phyloP scores from a whole-genome alignment of 2,113 vertebrate species.

The Mus spicilegus region DNA sequence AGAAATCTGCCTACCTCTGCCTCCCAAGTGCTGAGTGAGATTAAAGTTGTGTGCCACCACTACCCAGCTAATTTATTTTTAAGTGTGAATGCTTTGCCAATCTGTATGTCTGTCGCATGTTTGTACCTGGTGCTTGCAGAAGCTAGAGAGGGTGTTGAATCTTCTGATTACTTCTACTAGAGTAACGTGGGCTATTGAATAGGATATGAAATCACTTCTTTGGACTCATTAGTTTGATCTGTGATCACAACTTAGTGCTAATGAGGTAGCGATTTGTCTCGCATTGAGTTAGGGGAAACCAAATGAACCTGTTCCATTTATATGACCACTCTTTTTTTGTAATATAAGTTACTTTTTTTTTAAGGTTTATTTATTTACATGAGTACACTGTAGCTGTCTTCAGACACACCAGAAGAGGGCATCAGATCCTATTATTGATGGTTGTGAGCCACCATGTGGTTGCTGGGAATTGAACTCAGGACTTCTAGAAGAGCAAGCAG shows the following conservation, averaged over 20 bases:
- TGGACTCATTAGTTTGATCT: not conserved
- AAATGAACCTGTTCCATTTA: not conserved
- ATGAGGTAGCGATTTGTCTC: not conserved
- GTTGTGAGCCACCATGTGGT: no score
- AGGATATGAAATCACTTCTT: not conserved
- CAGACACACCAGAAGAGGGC: no score
- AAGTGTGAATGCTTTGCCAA: not conserved
- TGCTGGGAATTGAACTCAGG: no score
- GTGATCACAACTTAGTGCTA: conserved; percentile 20
- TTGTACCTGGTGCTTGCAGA: not conserved
- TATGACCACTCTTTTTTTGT: not conserved
- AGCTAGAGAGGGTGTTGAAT: not conserved
- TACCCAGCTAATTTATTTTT: not conserved
- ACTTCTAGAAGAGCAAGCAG: no score
- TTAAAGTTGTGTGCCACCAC: no score
- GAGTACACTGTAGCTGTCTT: no score
- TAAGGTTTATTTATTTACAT: no score
- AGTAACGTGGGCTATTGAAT: not conserved
- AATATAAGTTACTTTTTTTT: not conserved
- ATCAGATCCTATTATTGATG: no score
- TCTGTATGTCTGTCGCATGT: not conserved
- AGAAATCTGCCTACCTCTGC: no score
- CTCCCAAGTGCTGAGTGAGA: no score
- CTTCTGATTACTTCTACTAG: not conserved
- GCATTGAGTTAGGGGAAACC: not conserved